Evolutionary conservation across 2,888 invertebrate genomes (phyloP).

Genomic region (Cantharis rustica): DNA sequence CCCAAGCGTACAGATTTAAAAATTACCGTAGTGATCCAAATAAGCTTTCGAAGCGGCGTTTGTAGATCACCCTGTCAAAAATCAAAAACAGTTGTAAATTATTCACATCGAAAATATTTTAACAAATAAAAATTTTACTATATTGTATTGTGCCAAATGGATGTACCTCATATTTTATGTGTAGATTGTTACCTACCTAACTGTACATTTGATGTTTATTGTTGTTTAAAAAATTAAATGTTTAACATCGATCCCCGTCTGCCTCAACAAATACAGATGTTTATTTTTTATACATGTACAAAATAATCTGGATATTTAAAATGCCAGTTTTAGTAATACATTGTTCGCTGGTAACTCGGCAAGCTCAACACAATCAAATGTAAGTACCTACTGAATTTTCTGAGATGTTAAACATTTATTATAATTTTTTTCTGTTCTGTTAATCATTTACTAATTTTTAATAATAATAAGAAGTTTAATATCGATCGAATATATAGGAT

Average conservation of each 20-base stretch:
- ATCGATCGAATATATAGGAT: constrained; percentile 7
- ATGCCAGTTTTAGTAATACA: constrained; percentile 26
- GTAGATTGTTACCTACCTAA: constrained; percentile 37
- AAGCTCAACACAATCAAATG: constrained; percentile 49
- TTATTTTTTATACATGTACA: constrained; percentile 50
- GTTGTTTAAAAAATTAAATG: constrained; percentile 46
- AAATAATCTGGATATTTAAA: constrained; percentile 30
- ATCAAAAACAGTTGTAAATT: constrained; percentile 19
- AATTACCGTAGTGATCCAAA: neutral
- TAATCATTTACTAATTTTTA: constrained; percentile 10
- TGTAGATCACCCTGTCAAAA: constrained; percentile 7
- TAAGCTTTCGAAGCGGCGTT: neutral
- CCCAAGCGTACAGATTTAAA: neutral
- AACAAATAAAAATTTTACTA: constrained; percentile 38
- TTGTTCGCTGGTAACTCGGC: constrained; percentile 28
- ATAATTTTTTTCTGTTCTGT: constrained; percentile 35
- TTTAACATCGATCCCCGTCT: constrained; percentile 53
- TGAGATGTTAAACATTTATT: constrained; percentile 53
- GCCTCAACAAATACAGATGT: constrained; percentile 42
- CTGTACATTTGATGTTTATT: constrained; percentile 37
- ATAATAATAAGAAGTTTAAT: neutral
- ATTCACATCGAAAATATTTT: constrained; percentile 35
- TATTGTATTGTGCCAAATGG: constrained; percentile 72
- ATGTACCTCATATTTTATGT: constrained; percentile 69
- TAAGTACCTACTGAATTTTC: constrained; percentile 37